Evolutionary conservation across 2,888 invertebrate genomes (phyloP).

Genomic region (Eilema griseolum): DNA sequence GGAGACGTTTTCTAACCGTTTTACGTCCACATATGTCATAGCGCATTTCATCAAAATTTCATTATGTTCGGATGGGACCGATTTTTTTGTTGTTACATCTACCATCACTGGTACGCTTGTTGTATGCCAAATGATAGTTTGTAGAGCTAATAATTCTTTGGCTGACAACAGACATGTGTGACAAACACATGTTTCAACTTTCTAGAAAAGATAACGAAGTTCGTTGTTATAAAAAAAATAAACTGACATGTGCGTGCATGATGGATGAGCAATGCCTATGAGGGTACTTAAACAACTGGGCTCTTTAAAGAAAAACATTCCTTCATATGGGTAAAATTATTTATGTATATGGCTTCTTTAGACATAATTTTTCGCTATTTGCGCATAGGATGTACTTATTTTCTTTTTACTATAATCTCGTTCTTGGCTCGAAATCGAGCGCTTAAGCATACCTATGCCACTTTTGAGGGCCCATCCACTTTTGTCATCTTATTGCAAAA

Average conservation of each 20-base stretch:
- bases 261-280: conserved; percentile 25
- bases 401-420: no score
- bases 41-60: neutral
- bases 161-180: conserved; percentile 30
- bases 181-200: conserved; percentile 40
- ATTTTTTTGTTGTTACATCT: conserved; percentile 13
- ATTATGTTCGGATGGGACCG: conserved; percentile 23
- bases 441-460: no score
- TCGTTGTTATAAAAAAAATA: conserved; percentile 26
- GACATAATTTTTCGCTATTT: neutral
- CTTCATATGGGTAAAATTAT: neutral
- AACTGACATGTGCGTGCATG: conserved; percentile 29
- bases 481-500: no score
- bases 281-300: conserved; percentile 24
- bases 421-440: no score
- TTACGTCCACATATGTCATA: no score
- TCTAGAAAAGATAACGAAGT: conserved; percentile 18
- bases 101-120: conserved; percentile 4
- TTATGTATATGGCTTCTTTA: no score
- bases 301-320: neutral
- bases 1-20: conserved; percentile 24
- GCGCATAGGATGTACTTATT: neutral
- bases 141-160: conserved; percentile 29
- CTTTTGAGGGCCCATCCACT: no score
- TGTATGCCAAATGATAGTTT: conserved; percentile 27